These are phyloP conservation scores for Tragulus kanchil DNA, from an alignment of 2,113 vertebrate species.

Conservation along the genomic window DNA sequence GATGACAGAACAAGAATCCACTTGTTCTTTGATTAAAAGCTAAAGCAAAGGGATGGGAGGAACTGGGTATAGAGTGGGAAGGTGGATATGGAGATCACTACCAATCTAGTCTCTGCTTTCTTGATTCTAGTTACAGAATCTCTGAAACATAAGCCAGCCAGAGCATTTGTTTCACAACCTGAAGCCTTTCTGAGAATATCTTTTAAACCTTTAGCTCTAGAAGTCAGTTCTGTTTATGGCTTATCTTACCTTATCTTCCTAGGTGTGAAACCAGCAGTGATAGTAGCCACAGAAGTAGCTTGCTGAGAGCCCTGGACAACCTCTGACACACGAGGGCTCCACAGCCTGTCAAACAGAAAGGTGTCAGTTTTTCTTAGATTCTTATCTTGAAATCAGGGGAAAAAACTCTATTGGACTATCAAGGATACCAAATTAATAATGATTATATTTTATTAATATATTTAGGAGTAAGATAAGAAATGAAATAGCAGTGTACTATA, in stretches of 20 bases:
- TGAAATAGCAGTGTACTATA: neutral
- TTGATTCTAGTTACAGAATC: neutral
- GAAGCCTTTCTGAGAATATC: neutral
- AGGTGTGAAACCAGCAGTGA: neutral
- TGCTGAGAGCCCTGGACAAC: neutral
- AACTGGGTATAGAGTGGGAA: neutral
- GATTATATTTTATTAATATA: neutral
- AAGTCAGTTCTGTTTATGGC: neutral
- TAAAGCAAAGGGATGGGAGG: neutral
- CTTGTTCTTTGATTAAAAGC: neutral
- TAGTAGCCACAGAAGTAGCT: neutral
- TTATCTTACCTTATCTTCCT: neutral
- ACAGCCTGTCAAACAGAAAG: neutral
- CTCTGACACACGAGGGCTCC: neutral
- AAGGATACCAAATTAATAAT: neutral
- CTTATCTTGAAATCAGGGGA: neutral
- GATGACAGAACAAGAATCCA: neutral
- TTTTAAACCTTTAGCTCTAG: slow-evolving; percentile 1
- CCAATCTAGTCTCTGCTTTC: neutral
- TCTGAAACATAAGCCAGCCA: neutral
- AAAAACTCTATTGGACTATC: neutral
- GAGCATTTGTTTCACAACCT: neutral
- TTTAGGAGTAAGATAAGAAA: neutral
- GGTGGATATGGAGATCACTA: too few relatives aligned
- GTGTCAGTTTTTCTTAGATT: neutral